Base-by-base conservation (phyloP, 1,140 invertebrate genomes). In the Orussus abietinus region DNA sequence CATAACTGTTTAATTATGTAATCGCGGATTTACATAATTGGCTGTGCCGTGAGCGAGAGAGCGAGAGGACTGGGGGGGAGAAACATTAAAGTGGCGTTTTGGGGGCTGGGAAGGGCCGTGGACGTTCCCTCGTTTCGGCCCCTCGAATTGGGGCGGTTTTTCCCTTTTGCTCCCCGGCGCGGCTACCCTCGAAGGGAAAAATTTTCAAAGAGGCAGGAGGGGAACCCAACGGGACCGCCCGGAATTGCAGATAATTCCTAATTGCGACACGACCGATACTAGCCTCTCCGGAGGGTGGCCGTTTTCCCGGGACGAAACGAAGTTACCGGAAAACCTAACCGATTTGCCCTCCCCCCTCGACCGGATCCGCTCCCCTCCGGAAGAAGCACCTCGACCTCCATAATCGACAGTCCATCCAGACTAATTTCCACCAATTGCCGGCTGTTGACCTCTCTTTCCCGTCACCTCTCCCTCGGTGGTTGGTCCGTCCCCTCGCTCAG, bases 211-310 rank as follows among this genome's bases (percentile, higher is more conserved):
- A 34, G 22, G 39, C 15, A 33, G 31, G 33, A 43, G 38, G 22
- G 29, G 39, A 41, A 49, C 40, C 34, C 34, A 29, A 41, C 29
- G 34, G 39, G 31, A 42, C 30, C 6, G n/a, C 22, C 6, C 22
- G 50, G 38, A 57, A 57, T 56, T 53, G 45, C 47, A 49, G 47
- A 53, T 56, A 53, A 57, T 57, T 57, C 46, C 39, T 50, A 56
- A 57, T 57, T 56, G 50, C 41, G 13, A 36, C 11, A 19, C 3
- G 32, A 44, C 15, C 40, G 19, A 20, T n/a, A n/a, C n/a, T n/a
- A n/a, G n/a, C n/a, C n/a, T n/a, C n/a, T n/a, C n/a, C n/a, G 33
- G 21, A 33, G 38, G 39, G 40, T 33, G 15, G 17, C 50, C 53
- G 53, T 57, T 57, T 57, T 49, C 40, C 49, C n/a, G n/a, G n/a